Base-by-base conservation (phyloP, 1,140 invertebrate genomes). In the Ips typographus region DNA sequence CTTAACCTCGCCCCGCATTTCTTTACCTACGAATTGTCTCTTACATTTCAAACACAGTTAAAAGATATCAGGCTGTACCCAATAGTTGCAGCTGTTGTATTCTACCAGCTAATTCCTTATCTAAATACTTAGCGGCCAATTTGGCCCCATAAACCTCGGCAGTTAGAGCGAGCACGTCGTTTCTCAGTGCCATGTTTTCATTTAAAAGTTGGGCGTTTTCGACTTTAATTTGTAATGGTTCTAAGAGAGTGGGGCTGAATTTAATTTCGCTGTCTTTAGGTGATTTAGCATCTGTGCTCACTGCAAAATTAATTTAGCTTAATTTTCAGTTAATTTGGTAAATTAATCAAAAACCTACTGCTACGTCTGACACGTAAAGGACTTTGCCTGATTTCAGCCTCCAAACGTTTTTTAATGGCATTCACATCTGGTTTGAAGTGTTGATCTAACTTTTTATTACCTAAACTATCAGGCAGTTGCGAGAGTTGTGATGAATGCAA, bases 21-120 rank as follows among this genome's bases (percentile, higher is more conserved):
- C 87, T 71, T 84, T 80, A 41, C 85, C 91, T 80, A 63, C 62
- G 74, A 70, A 22, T 22, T 22, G 22, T 22, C 22, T 22, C 22
- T 5, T 37, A 56, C 4, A 37, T 37, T 42, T 36, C 40, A 37
- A 41, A 8, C n/a, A 40, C 22, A 2, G 40, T 61, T 3, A 8
- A 52, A 67, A 40, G 38, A 22, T 22, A 22, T 22, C 22, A 22
- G 22, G 22, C 22, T 22, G 84, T 84, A 72, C 71, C 88, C 47
- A 94, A 81, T n/a, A 95, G 79, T 79, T 95, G 93, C 72, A 95
- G 85, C 79, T 94, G 93, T 77, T 94, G 93, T 79, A 94, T 94
- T 74, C 93, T 87, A 60, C 92, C 92, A 39, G 92, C 91, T 41
- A 94, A 77, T 79, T 94, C 92, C 80, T 94, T 94, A 77, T 94